Evolutionary conservation across 2,888 invertebrate species (phyloP).

Genomic region (Tethea ocularis): DNA sequence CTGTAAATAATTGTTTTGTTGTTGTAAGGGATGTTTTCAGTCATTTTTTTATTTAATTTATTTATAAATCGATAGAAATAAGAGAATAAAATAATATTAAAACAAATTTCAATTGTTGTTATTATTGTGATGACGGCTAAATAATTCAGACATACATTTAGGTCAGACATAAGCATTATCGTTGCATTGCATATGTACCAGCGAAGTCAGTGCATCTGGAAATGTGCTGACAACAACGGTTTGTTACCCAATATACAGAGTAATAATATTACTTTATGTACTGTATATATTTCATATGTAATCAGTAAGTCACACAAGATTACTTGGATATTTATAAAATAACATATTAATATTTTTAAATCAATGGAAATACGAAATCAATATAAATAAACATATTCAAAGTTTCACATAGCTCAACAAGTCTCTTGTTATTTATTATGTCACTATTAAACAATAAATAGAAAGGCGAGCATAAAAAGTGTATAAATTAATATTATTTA

Average conservation of each 20-base stretch:
- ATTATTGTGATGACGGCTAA: neutral
- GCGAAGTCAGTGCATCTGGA: neutral
- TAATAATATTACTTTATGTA: too few species aligned
- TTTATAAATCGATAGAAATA: slow-evolving; percentile 12
- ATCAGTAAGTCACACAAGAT: neutral
- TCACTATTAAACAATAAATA: too few species aligned
- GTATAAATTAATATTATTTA: too few species aligned
- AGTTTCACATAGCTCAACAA: too few species aligned
- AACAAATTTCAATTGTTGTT: neutral
- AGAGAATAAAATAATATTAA: neutral
- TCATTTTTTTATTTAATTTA: slow-evolving; percentile 15
- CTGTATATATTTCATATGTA: neutral
- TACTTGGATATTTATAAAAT: neutral
- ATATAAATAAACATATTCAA: too few species aligned
- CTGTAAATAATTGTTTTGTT: slow-evolving; percentile 31
- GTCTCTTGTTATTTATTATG: too few species aligned
- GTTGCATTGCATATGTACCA: neutral
- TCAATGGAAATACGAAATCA: too few species aligned
- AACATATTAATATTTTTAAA: too few species aligned
- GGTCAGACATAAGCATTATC: neutral
- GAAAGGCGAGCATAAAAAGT: too few species aligned
- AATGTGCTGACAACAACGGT: slow-evolving; percentile 1
- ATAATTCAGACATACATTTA: neutral
- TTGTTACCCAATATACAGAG: neutral
- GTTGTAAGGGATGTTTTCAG: neutral